Conservation (phyloP, 2,797 vertebrate genomes). For the Ptychobarbus kaznakovi region DNA sequence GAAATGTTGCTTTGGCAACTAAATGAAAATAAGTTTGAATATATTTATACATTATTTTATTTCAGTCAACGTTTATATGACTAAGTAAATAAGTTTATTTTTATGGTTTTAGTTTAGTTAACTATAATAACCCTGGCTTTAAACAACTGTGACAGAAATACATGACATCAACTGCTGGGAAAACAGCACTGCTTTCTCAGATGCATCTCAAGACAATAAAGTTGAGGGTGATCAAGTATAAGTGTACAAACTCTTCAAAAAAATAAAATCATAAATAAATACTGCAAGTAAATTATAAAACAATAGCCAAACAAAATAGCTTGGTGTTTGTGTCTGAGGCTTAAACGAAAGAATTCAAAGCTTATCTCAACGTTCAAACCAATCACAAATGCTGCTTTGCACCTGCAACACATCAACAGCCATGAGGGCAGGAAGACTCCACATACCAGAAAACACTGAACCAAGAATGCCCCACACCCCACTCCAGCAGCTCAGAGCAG, state of each 20-base stretch:
- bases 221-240: background rate
- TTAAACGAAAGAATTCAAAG: background rate
- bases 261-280: background rate
- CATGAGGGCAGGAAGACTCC: conserved; percentile 21
- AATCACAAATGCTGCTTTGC: conserved; percentile 24
- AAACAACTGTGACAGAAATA: conserved; percentile 37
- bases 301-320: background rate
- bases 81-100: background rate
- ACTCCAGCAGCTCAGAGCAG: conserved; percentile 49
- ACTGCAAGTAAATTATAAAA: conserved; percentile 3
- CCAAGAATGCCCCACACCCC: conserved; percentile 60
- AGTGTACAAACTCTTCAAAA: background rate
- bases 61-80: background rate
- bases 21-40: background rate
- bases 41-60: background rate
- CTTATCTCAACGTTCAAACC: background rate
- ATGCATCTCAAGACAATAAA: background rate
- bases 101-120: background rate
- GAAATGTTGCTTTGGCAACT: background rate
- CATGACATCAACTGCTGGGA: background rate
- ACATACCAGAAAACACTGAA: conserved; percentile 52
- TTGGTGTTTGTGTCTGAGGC: background rate
- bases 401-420: conserved; percentile 31
- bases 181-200: background rate
- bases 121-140: background rate